Conservation (phyloP, 2,888 invertebrate genomes). For the Cephus pulcher region DNA sequence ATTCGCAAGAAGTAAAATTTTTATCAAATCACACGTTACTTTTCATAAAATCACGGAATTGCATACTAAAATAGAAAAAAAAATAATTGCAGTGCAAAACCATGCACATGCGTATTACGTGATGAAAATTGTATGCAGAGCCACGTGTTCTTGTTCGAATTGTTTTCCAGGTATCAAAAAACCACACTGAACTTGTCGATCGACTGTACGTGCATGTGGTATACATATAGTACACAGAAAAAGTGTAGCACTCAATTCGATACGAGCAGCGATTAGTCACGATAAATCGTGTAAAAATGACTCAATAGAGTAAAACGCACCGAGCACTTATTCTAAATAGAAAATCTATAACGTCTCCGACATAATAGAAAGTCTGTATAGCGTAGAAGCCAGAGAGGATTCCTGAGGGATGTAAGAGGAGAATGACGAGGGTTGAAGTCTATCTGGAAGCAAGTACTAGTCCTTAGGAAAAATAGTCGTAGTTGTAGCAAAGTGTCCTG, state of each 20-base stretch:
- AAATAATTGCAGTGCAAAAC: no score
- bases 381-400: background rate
- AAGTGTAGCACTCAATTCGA: background rate
- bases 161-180: background rate
- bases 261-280: background rate
- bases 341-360: background rate
- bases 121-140: background rate
- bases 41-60: background rate
- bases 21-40: background rate
- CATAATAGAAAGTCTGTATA: background rate
- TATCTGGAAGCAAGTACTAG: background rate
- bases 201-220: background rate
- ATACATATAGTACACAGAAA: background rate
- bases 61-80: no score
- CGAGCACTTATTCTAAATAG: conserved; percentile 1
- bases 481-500: background rate
- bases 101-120: background rate
- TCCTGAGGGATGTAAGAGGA: background rate
- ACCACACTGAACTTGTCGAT: background rate
- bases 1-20: background rate
- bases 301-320: background rate
- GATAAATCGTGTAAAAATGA: background rate
- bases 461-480: background rate
- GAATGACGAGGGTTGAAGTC: background rate
- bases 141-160: background rate